phyloP scores from a whole-genome alignment of 1,140 invertebrate genomes.

The Cherax quadricarinatus region DNA sequence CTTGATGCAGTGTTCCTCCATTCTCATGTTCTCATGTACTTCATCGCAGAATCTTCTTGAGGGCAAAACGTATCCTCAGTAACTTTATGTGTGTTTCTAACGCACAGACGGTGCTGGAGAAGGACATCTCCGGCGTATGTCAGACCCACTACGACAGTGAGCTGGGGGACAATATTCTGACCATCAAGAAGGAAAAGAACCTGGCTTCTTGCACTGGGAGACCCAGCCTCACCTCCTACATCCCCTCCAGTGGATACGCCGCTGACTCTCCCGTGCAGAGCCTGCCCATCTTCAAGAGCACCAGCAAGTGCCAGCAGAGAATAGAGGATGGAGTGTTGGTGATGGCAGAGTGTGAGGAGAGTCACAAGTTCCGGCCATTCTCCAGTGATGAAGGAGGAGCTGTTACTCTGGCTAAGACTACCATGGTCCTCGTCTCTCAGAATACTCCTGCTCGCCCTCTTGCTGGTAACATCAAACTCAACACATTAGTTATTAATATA shows the following conservation, averaged over 20 bases:
- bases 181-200: constrained; percentile 82
- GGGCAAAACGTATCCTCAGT: too few relatives aligned
- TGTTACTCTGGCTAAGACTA: constrained; percentile 78
- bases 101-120: constrained; percentile 49
- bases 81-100: background rate
- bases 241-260: constrained; percentile 75
- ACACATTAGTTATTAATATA: too few relatives aligned
- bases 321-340: constrained; percentile 85
- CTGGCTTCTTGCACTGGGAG: constrained; percentile 86
- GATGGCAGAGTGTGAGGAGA: constrained; percentile 83
- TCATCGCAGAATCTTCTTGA: too few relatives aligned
- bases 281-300: constrained; percentile 79
- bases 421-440: constrained; percentile 22
- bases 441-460: background rate
- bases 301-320: constrained; percentile 82
- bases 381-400: constrained; percentile 84
- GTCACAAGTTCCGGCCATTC: constrained; percentile 87
- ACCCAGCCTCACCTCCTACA: constrained; percentile 79
- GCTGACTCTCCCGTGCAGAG: constrained; percentile 76
- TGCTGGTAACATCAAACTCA: background rate
- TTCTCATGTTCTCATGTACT: too few relatives aligned
- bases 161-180: constrained; percentile 15
- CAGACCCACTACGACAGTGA: constrained; percentile 17
- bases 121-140: constrained; percentile 54
- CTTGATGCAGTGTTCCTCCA: too few relatives aligned